These are phyloP conservation scores for Heterodera filipjevi DNA, from an alignment of 2,888 invertebrate genomes.

Conservation along the genomic window DNA sequence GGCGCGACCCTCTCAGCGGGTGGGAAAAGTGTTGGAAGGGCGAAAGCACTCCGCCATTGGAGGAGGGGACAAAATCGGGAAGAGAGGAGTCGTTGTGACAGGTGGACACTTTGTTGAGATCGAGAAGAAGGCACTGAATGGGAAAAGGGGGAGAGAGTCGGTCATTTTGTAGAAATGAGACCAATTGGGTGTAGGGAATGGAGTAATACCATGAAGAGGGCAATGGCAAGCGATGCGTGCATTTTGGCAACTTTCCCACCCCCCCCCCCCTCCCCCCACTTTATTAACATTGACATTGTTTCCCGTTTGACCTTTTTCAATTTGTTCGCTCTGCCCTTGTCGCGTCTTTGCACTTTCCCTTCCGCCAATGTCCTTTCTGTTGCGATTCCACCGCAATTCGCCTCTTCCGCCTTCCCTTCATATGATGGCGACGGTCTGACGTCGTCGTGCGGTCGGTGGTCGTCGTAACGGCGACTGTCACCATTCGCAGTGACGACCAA, in stretches of 20 bases:
- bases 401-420: neutral
- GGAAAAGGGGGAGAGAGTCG: neutral
- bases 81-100: neutral
- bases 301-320: constrained; percentile 14
- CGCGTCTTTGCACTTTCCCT: neutral
- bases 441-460: neutral
- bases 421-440: constrained; percentile 22
- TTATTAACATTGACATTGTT: too few species aligned
- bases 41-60: constrained; percentile 6
- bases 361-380: neutral
- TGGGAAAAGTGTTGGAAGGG: neutral
- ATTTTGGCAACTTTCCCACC: too few species aligned
- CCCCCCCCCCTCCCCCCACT: too few species aligned
- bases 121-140: constrained; percentile 24
- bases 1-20: neutral
- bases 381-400: neutral
- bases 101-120: constrained; percentile 10
- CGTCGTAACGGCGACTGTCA: neutral
- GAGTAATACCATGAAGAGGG: too few species aligned
- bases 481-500: constrained; percentile 12
- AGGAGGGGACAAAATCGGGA: neutral
- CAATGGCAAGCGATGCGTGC: too few species aligned
- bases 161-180: neutral
- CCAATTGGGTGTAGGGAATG: too few species aligned
- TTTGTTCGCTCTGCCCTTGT: neutral